These are phyloP conservation scores for Pseudorhiza aurosa DNA, from an alignment of 30 jellyfish, hydroid and myxozoan species.

Conservation along the genomic window DNA sequence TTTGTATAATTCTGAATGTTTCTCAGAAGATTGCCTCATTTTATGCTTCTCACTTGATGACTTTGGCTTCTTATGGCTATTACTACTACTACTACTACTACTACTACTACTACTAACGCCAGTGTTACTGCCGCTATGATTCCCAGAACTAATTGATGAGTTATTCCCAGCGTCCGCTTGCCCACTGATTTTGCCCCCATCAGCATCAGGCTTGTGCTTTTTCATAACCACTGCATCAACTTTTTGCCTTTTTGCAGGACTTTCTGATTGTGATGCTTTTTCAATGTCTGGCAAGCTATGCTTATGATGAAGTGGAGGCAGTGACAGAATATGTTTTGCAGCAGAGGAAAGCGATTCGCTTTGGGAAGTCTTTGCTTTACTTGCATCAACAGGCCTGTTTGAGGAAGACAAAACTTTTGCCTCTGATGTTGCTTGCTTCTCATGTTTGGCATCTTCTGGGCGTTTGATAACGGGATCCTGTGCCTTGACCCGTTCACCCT, in stretches of 20 bases:
- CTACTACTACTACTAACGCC: background rate
- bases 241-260: constrained; percentile 77
- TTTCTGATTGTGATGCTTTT: constrained; percentile 28
- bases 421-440: constrained; percentile 9
- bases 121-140: background rate
- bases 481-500: background rate
- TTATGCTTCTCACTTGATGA: constrained; percentile 41
- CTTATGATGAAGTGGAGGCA: constrained; percentile 48
- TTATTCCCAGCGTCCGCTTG: background rate
- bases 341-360: constrained; percentile 58
- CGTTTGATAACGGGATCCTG: constrained; percentile 9
- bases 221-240: constrained; percentile 41
- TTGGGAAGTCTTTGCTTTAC: constrained; percentile 5
- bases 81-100: constrained; percentile 29
- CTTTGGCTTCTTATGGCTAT: constrained; percentile 38
- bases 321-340: constrained; percentile 28
- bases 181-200: constrained; percentile 4
- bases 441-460: constrained; percentile 5
- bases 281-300: constrained; percentile 59
- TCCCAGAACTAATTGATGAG: no score
- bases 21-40: constrained; percentile 24
- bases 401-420: constrained; percentile 4
- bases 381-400: constrained; percentile 29
- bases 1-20: constrained; percentile 37
- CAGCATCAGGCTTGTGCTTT: constrained; percentile 34